Evolutionary conservation across 92 coral and sea anemone genomes (phyloP).

Genomic region (Phymanthus crucifer): DNA sequence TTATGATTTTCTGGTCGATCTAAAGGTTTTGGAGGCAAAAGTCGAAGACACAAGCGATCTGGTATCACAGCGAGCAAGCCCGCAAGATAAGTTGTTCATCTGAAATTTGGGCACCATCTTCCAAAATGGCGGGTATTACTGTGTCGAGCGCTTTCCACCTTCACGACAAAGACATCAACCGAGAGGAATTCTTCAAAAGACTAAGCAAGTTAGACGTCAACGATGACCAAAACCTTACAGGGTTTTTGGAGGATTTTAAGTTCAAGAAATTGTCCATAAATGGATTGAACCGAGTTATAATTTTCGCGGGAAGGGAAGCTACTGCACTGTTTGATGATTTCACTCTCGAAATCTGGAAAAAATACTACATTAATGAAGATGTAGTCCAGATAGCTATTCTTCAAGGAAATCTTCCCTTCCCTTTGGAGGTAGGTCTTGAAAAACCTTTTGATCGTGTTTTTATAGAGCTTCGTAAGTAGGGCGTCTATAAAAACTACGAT

Average conservation of each 20-base stretch:
- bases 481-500: neutral
- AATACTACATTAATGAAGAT: conserved; percentile 80
- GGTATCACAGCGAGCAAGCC: neutral
- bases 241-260: conserved; percentile 71
- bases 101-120: neutral
- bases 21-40: neutral
- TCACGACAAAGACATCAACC: conserved; percentile 59
- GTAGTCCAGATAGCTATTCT: conserved; percentile 81
- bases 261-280: conserved; percentile 67
- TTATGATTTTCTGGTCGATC: neutral
- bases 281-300: conserved; percentile 76
- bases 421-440: conserved; percentile 68
- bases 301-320: conserved; percentile 71
- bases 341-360: conserved; percentile 80
- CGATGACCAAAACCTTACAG: conserved; percentile 40
- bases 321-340: conserved; percentile 86
- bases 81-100: neutral
- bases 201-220: conserved; percentile 74
- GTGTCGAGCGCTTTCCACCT: conserved; percentile 73
- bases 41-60: neutral
- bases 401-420: conserved; percentile 78
- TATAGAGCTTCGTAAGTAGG: neutral
- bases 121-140: conserved; percentile 39
- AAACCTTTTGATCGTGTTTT: neutral
- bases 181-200: conserved; percentile 69